Evolutionary conservation across 2,888 invertebrate genomes (phyloP), one percentile per base, ranked within the genome.

Genomic region (Halocaridina rubra): DNA sequence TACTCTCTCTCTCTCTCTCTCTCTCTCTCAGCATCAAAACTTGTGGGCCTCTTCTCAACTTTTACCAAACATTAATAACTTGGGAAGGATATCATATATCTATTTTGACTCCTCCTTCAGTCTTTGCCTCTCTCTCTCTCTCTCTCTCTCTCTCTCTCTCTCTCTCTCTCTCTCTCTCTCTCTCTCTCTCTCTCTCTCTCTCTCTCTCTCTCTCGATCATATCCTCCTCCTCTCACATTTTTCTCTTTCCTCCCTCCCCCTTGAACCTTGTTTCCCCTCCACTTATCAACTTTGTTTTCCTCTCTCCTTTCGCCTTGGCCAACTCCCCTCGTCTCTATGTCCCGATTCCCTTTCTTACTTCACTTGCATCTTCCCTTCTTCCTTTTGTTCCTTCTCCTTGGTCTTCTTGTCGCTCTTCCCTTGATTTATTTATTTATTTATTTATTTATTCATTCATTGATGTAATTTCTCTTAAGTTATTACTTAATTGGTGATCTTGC

Each of bases 71-170:
- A n/a, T n/a, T n/a, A n/a, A n/a, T n/a, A n/a, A n/a, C n/a, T n/a
- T n/a, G n/a, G n/a, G n/a, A n/a, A n/a, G n/a, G n/a, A n/a, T n/a
- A n/a, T n/a, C n/a, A n/a, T n/a, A n/a, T n/a, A n/a, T 22, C 29
- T 29, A 24, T 69, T 29, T 22, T 16, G 5, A 7, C 16, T 19
- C 22, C 69, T 29, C 69, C 29, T 29, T 29, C 29, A 27, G 27
- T 69, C 69, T 69, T 29, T 69, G n/a, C 24, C 29, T 69, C 69
- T 29, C 69, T 69, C 69, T 69, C 69, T 29, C 29, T 69, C 29
- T 29, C 69, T 69, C 69, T 69, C 69, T 29, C 29, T 71, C 30
- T 10, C 30, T 71, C 71, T 71, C 71, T 30, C 32, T 71, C 71
- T 32, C 32, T 71, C 71, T 71, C 71, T 61, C 32, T 32, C 33